Percentiles rank a stretch among this genome's conserved stretches.
These are phyloP conservation scores for Zonitis immaculata DNA, from an alignment of 2,888 invertebrate species.

Conservation along the genomic window DNA sequence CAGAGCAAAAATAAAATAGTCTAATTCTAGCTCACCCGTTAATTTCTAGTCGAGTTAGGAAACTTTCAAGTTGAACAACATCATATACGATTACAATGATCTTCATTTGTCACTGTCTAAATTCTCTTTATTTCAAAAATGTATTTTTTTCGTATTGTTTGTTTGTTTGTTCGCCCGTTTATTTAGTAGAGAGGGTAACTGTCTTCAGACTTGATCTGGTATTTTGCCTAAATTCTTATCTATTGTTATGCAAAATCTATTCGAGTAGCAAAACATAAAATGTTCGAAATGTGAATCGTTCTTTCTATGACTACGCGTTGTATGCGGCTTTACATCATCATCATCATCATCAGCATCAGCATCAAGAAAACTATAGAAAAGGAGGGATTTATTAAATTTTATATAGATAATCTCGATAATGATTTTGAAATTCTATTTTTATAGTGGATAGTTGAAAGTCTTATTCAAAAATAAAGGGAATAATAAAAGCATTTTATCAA, in stretches of 20 bases:
- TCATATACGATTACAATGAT: background rate
- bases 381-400: background rate
- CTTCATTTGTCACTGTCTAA: background rate
- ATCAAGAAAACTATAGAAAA: background rate
- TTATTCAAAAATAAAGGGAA: too few species aligned
- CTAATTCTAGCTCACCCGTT: too few species aligned
- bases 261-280: background rate
- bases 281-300: background rate
- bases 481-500: too few species aligned
- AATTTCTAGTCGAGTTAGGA: background rate
- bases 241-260: constrained; percentile 2
- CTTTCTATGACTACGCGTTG: background rate
- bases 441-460: too few species aligned
- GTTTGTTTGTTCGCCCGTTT: background rate
- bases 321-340: background rate
- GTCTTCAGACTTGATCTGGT: background rate
- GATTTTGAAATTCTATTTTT: background rate
- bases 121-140: background rate
- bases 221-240: background rate
- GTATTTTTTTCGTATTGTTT: background rate
- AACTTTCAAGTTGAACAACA: background rate
- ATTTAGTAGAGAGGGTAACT: too few species aligned
- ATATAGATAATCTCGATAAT: background rate
- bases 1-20: too few species aligned
- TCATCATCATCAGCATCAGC: background rate